phyloP scores from a whole-genome alignment of 2,113 vertebrate genomes.

The Gavia stellata region DNA sequence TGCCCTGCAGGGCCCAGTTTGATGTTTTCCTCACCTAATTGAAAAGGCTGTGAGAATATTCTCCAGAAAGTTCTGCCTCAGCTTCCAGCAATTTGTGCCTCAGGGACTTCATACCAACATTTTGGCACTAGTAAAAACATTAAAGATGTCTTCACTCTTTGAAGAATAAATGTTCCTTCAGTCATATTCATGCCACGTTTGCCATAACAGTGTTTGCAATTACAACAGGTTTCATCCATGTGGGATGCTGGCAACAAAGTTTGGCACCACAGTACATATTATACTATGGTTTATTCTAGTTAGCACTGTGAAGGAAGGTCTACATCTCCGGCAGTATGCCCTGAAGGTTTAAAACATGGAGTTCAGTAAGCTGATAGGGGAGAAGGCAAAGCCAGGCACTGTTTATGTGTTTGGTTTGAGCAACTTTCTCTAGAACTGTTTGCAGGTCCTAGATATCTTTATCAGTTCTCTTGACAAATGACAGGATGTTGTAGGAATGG shows the following conservation, averaged over 20 bases:
- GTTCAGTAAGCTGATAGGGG: not conserved
- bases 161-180: not conserved
- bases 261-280: not conserved
- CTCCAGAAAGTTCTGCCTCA: constrained; percentile 15
- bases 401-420: not conserved
- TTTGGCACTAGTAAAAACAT: not conserved
- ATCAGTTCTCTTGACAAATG: constrained; percentile 39
- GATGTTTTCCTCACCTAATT: not conserved
- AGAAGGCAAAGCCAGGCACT: not conserved
- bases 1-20: not conserved
- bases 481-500: constrained; percentile 56
- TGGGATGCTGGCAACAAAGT: not conserved
- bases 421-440: constrained; percentile 22
- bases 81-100: constrained; percentile 23
- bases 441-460: not conserved
- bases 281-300: not conserved
- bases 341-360: not conserved
- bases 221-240: not conserved
- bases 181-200: not conserved
- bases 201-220: not conserved
- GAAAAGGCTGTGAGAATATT: constrained; percentile 33
- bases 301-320: not conserved
- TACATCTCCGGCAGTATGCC: not conserved
- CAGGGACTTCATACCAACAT: not conserved
- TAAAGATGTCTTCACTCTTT: constrained; percentile 13